These are phyloP conservation scores for Limnodromus scolopaceus DNA, from an alignment of 2,797 vertebrate genomes.

Conservation along the genomic window DNA sequence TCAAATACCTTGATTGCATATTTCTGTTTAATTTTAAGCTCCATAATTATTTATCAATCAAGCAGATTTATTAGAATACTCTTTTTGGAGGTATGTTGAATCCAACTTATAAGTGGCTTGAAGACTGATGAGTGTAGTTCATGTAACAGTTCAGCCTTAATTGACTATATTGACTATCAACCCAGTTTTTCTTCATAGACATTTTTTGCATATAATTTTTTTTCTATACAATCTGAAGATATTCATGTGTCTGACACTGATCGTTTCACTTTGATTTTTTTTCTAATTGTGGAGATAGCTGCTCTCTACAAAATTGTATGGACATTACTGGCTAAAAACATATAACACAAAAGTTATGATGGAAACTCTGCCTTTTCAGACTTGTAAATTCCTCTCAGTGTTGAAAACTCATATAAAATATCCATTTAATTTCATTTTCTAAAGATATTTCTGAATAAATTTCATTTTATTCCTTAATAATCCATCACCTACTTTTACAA, in stretches of 20 bases:
- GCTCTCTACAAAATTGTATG: background rate
- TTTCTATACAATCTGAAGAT: background rate
- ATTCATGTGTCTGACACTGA: background rate
- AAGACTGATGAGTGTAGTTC: background rate
- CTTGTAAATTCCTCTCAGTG: background rate
- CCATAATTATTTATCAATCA: background rate
- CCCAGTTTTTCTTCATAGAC: background rate
- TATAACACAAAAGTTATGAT: background rate
- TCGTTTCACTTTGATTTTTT: background rate
- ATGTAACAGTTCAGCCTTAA: background rate
- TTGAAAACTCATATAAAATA: background rate
- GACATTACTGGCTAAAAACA: background rate
- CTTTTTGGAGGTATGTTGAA: background rate
- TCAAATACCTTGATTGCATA: background rate
- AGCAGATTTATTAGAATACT: background rate
- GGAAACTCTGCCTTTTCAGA: background rate
- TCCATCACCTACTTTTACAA: background rate
- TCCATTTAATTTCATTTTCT: background rate
- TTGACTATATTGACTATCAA: background rate
- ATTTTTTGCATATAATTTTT: background rate
- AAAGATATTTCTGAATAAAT: background rate
- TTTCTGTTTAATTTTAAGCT: background rate
- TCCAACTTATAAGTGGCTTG: background rate
- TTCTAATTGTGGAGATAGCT: fast-evolving
- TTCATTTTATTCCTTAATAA: background rate